A percentile compares a stretch with the other conserved stretches of the same genome.
Conservation (phyloP, 2,113 vertebrate species). For the Centropus bengalensis region DNA sequence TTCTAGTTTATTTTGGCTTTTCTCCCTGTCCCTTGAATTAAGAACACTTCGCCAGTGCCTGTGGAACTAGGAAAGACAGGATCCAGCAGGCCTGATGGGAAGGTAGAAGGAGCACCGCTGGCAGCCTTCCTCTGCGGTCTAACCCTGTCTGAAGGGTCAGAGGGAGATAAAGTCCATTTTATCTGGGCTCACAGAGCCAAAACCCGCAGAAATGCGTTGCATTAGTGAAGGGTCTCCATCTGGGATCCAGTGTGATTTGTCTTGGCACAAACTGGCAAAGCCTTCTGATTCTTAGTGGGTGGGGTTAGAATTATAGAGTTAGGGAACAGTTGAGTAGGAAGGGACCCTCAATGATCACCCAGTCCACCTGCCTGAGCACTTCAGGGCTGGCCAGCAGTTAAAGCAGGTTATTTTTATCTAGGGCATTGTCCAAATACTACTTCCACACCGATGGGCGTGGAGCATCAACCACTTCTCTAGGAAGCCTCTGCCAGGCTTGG, state of each 20-base stretch:
- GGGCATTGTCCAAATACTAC: background rate
- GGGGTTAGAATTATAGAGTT: background rate
- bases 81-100: background rate
- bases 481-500: background rate
- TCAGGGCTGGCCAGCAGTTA: background rate
- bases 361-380: background rate
- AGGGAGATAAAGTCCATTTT: background rate
- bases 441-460: no score
- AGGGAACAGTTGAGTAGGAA: background rate
- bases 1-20: background rate
- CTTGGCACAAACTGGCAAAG: background rate
- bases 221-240: no score
- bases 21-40: background rate
- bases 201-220: background rate
- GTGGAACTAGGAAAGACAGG: background rate
- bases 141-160: no score
- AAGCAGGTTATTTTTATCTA: background rate
- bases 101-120: background rate
- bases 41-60: background rate
- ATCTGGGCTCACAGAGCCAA: background rate
- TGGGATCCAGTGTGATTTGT: background rate
- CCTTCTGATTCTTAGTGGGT: background rate
- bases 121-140: background rate
- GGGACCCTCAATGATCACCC: fast-evolving
- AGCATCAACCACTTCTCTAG: background rate